phyloP scores from a whole-genome alignment of 2,113 vertebrate genomes.

The Brevimyrus niger region DNA sequence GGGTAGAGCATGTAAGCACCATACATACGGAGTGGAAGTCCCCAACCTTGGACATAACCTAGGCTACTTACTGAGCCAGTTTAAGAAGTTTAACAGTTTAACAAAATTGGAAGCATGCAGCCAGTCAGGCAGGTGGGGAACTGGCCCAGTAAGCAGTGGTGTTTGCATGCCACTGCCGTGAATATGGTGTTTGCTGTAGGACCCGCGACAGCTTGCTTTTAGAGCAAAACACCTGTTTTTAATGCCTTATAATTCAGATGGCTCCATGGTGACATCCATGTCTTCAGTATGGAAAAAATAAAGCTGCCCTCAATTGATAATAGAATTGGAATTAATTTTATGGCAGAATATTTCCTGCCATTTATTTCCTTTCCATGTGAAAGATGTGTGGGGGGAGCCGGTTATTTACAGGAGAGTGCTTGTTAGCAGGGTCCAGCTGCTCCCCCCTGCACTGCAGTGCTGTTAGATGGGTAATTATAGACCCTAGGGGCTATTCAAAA shows the following conservation, averaged over 20 bases:
- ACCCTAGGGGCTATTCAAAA: slow-evolving; percentile 38
- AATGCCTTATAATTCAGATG: not conserved
- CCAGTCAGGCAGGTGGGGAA: not conserved
- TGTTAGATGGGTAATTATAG: slow-evolving; percentile 44
- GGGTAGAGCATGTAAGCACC: not conserved
- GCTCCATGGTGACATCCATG: not conserved
- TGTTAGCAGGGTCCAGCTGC: not conserved
- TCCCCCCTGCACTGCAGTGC: not conserved
- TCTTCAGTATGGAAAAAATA: not conserved
- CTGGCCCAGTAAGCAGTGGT: not conserved
- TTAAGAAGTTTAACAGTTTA: too few relatives aligned
- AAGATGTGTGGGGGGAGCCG: not conserved
- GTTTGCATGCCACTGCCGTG: not conserved
- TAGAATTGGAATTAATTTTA: slow-evolving; percentile 1
- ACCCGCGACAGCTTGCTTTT: not conserved
- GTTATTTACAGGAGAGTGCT: not conserved
- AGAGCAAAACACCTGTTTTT: not conserved
- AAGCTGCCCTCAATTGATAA: not conserved
- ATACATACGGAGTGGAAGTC: not conserved
- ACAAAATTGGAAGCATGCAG: not conserved
- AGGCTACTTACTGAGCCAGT: not conserved
- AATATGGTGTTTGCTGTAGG: not conserved
- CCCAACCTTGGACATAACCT: not conserved
- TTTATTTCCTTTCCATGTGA: not conserved
- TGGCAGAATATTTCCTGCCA: not conserved